A percentile compares a stretch with the other conserved stretches of the same genome.
phyloP scores from a whole-genome alignment of 2,888 invertebrate species.

The Polietes domitor region DNA sequence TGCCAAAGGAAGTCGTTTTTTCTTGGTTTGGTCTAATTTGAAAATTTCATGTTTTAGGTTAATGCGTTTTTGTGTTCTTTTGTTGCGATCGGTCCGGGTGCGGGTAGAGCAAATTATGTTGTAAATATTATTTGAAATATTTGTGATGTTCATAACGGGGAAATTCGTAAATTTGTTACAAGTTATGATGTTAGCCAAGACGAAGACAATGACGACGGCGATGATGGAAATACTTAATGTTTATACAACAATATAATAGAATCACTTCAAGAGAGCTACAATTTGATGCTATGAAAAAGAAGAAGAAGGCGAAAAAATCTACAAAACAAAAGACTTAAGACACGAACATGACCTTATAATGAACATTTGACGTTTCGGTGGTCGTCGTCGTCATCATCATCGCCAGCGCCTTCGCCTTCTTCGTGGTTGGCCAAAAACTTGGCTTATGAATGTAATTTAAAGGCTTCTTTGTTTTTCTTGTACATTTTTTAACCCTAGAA shows the following conservation, averaged over 20 bases:
- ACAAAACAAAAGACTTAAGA: constrained; percentile 37
- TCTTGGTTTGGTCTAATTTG: constrained; percentile 33
- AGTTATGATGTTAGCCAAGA: neutral
- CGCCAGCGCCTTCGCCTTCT: neutral
- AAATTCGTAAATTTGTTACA: neutral
- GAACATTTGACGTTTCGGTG: constrained; percentile 32
- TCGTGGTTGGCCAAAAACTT: neutral
- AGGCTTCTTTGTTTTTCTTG: neutral
- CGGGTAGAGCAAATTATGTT: constrained; percentile 28
- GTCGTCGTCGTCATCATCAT: neutral
- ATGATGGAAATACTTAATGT: neutral
- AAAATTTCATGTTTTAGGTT: constrained; percentile 39
- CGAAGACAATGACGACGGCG: neutral
- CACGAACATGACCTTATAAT: constrained; percentile 39
- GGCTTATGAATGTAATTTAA: constrained; percentile 18
- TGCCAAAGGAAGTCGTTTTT: constrained; percentile 40
- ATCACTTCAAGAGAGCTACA: neutral
- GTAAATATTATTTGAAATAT: constrained; percentile 2
- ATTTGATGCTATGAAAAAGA: neutral
- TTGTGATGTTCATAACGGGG: neutral
- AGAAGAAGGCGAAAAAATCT: too few species aligned
- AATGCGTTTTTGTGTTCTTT: constrained; percentile 9
- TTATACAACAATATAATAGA: neutral
- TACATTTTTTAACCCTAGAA: neutral
- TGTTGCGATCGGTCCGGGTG: neutral